A percentile compares a stretch with the other conserved stretches of the same genome.
Evolutionary conservation across 64 coral and sea anemone species (phyloP).

Genomic region (Trachythela sp.): DNA sequence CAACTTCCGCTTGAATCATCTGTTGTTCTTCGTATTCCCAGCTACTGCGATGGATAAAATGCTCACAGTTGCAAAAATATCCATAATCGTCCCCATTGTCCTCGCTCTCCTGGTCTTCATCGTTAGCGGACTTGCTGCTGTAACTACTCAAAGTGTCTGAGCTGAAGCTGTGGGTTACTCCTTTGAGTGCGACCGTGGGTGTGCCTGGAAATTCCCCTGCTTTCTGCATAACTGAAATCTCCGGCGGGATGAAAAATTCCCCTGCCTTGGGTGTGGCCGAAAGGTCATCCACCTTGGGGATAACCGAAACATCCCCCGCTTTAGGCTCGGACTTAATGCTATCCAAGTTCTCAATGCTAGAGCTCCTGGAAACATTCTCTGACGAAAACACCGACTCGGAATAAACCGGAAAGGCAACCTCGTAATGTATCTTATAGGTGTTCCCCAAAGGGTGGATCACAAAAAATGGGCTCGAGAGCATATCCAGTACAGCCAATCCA

Average conservation of each 20-base stretch:
- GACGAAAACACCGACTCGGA: slow-evolving; percentile 1
- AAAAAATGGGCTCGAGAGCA: slow-evolving; percentile 79
- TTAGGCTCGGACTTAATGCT: not conserved
- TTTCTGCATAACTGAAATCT: too few species aligned
- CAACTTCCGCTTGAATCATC: slow-evolving; percentile 70
- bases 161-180: not conserved
- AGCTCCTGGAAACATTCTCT: slow-evolving; percentile 9
- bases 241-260: not conserved
- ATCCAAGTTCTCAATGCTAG: not conserved
- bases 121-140: not conserved
- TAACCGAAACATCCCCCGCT: not conserved
- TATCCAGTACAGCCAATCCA: slow-evolving; percentile 64
- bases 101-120: not conserved
- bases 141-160: slow-evolving; percentile 4
- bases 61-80: slow-evolving; percentile 76
- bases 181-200: not conserved
- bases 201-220: too few species aligned
- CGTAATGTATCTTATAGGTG: not conserved
- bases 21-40: slow-evolving; percentile 96
- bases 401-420: not conserved
- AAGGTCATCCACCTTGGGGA: not conserved
- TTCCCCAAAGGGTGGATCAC: slow-evolving; percentile 84
- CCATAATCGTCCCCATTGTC: slow-evolving; percentile 36
- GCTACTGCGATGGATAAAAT: slow-evolving; percentile 75
- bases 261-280: not conserved